Conservation (phyloP, 2,888 invertebrate species). For the Calameuta pallipes region DNA sequence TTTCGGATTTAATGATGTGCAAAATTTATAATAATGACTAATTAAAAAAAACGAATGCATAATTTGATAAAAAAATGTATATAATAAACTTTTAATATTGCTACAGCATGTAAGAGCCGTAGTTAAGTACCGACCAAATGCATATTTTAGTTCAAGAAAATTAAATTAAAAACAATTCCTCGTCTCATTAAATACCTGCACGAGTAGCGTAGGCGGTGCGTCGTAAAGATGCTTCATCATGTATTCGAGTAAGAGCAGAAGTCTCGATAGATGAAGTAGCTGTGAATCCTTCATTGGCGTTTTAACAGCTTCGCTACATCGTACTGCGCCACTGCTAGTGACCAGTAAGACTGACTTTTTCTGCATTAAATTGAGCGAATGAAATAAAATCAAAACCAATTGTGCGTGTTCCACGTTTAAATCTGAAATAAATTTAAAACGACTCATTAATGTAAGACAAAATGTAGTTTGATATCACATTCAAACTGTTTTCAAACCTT, state of each 20-base stretch:
- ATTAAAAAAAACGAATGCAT: not conserved
- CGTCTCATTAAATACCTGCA: conserved; percentile 74
- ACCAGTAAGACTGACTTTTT: conserved; percentile 92
- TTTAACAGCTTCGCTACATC: conserved; percentile 75
- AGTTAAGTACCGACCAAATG: conserved; percentile 15
- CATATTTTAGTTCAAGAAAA: conserved; percentile 4
- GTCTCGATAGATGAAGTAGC: conserved; percentile 83
- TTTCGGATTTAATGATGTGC: conserved; percentile 17
- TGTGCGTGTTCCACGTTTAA: conserved; percentile 97
- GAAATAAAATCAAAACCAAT: conserved; percentile 91
- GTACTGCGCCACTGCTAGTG: conserved; percentile 80
- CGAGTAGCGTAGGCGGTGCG: conserved; percentile 85
- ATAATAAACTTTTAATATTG: not conserved
- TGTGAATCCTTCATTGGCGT: conserved; percentile 74
- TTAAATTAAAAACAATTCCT: not conserved
- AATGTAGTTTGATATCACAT: not conserved
- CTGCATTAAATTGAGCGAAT: conserved; percentile 94
- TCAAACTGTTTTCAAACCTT: conserved; percentile 68
- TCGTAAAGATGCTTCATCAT: conserved; percentile 96
- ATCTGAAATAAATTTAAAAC: conserved; percentile 69
- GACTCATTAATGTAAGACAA: not conserved
- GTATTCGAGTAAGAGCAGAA: conserved; percentile 91
- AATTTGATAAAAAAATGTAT: conserved; percentile 4
- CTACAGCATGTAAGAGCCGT: not conserved
- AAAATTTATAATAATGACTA: not conserved